A percentile compares a stretch with the other conserved stretches of the same genome.
Conservation (phyloP, 2,888 invertebrate genomes). For the Junonia oenone region DNA sequence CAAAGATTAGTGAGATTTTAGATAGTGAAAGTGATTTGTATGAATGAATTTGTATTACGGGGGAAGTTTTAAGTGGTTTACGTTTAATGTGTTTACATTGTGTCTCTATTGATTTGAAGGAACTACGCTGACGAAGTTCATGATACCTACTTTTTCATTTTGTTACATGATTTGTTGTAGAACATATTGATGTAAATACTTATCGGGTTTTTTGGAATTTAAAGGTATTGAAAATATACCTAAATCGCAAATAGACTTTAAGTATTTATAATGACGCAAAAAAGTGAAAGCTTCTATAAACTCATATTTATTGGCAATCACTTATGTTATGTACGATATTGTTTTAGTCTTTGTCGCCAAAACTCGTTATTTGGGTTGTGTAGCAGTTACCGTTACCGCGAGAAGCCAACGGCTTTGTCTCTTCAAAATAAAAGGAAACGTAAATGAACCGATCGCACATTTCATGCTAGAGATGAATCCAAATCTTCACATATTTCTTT, state of each 20-base stretch:
- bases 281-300: too few species aligned
- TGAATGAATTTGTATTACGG: slow-evolving; percentile 14
- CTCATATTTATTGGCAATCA: too few species aligned
- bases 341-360: slow-evolving; percentile 7
- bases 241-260: too few species aligned
- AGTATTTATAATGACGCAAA: too few species aligned
- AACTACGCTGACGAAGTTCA: too few species aligned
- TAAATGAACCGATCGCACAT: slow-evolving; percentile 10
- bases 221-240: too few species aligned
- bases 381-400: slow-evolving; percentile 12
- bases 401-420: slow-evolving; percentile 13
- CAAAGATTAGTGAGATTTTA: slow-evolving; percentile 44
- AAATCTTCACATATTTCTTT: neutral
- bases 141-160: too few species aligned
- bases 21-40: slow-evolving; percentile 34
- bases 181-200: too few species aligned
- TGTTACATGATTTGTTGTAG: too few species aligned
- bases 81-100: neutral
- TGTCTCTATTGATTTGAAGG: too few species aligned
- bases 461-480: neutral
- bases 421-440: slow-evolving; percentile 1
- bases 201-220: too few species aligned
- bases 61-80: neutral
- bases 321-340: neutral
- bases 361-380: slow-evolving; percentile 14